phyloP scores from a whole-genome alignment of 2,797 vertebrate species.

The Alauda arvensis region DNA sequence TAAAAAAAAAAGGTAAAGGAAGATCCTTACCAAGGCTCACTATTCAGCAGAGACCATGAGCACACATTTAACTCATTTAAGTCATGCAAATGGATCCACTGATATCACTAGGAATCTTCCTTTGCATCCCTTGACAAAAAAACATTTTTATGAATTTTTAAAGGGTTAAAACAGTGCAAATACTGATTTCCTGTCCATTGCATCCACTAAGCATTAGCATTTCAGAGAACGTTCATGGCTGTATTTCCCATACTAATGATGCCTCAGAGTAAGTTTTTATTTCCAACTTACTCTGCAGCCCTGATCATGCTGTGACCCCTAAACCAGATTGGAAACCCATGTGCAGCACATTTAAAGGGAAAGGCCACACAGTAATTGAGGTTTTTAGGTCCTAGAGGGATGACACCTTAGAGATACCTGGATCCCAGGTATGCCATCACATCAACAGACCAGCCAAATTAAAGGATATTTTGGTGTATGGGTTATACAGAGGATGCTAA shows the following conservation, averaged over 20 bases:
- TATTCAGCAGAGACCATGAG: not conserved
- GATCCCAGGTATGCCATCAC: not conserved
- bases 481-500: not conserved
- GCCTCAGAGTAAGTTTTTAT: not conserved
- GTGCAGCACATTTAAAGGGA: not conserved
- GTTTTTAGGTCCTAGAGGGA: not conserved
- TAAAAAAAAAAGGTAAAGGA: not conserved
- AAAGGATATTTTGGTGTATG: not conserved
- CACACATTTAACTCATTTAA: not conserved
- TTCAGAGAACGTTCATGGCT: not conserved
- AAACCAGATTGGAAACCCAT: not conserved
- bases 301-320: not conserved
- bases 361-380: not conserved
- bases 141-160: not conserved
- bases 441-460: not conserved
- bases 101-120: not conserved
- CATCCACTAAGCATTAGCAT: not conserved
- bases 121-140: not conserved
- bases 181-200: not conserved
- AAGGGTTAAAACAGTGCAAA: not conserved
- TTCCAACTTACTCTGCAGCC: not conserved
- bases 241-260: not conserved
- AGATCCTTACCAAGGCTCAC: not conserved
- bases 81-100: not conserved
- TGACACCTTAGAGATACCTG: not conserved